A percentile compares a stretch with the other conserved stretches of the same genome.
Evolutionary conservation across 2,888 invertebrate species (phyloP).

Genomic region (Pseudoips prasinana): DNA sequence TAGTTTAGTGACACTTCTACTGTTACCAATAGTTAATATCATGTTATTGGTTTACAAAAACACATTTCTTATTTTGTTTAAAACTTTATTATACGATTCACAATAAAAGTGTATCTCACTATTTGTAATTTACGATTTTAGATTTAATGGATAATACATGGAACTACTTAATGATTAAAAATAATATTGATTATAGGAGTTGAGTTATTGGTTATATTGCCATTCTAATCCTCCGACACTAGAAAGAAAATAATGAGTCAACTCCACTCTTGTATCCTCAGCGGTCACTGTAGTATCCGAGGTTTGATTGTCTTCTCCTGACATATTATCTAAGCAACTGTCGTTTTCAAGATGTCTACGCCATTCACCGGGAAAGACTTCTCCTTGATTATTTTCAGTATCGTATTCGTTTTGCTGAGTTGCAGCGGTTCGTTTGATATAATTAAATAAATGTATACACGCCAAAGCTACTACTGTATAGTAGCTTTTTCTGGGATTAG

Average conservation of each 20-base stretch:
- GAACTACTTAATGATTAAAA: slow-evolving; percentile 8
- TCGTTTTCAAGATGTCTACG: slow-evolving; percentile 9
- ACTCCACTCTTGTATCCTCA: slow-evolving; percentile 17
- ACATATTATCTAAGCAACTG: slow-evolving; percentile 11
- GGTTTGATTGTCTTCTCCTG: slow-evolving; percentile 17
- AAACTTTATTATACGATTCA: slow-evolving; percentile 12
- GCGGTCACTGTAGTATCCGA: slow-evolving; percentile 6
- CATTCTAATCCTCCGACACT: slow-evolving; percentile 18
- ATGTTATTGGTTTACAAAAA: slow-evolving; percentile 6
- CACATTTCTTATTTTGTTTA: slow-evolving; percentile 10
- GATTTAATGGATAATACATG: slow-evolving; percentile 9
- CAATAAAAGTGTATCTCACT: slow-evolving; percentile 8
- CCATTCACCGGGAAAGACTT: slow-evolving; percentile 18
- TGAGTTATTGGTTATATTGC: slow-evolving; percentile 18
- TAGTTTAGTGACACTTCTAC: slow-evolving; percentile 9
- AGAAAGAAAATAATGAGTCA: slow-evolving; percentile 19
- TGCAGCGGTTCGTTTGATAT: slow-evolving; percentile 13
- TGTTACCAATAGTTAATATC: slow-evolving; percentile 3
- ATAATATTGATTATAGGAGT: slow-evolving; percentile 7
- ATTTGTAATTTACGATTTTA: slow-evolving; percentile 7
- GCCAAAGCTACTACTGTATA: slow-evolving; percentile 18
- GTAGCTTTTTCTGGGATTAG: slow-evolving; percentile 18
- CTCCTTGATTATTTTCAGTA: slow-evolving; percentile 24
- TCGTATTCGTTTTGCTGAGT: slow-evolving; percentile 19
- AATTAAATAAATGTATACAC: slow-evolving; percentile 20